Percentiles rank a stretch among this genome's conserved stretches.
phyloP scores from a whole-genome alignment of 2,888 invertebrate species.

The Danaus chrysippus region DNA sequence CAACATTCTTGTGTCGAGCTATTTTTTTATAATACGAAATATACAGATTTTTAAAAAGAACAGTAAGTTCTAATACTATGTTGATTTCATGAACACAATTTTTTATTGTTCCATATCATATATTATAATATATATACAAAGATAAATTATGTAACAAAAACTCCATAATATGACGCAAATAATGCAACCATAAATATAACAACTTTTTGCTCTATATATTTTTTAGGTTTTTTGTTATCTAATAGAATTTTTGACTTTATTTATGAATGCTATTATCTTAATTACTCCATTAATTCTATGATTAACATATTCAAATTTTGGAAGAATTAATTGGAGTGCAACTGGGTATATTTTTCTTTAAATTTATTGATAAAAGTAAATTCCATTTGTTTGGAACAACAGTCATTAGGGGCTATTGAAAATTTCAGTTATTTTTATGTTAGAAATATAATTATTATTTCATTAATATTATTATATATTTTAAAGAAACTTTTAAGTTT shows the following conservation, averaged over 20 bases:
- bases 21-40: slow-evolving; percentile 12
- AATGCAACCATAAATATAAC: background rate
- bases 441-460: too few relatives aligned
- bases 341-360: slow-evolving; percentile 7
- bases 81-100: too few relatives aligned
- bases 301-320: slow-evolving; percentile 20
- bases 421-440: too few relatives aligned
- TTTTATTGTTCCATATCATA: too few relatives aligned
- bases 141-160: too few relatives aligned
- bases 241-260: background rate
- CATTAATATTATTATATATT: too few relatives aligned
- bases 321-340: slow-evolving; percentile 13
- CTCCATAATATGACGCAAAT: too few relatives aligned
- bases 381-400: too few relatives aligned
- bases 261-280: slow-evolving; percentile 17
- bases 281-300: slow-evolving; percentile 19
- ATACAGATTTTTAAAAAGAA: background rate
- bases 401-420: too few relatives aligned
- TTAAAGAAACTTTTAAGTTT: too few relatives aligned
- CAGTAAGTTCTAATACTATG: too few relatives aligned
- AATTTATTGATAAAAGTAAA: background rate
- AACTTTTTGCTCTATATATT: background rate
- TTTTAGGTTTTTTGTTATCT: background rate
- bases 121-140: too few relatives aligned
- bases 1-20: slow-evolving; percentile 34